Evolutionary conservation across 2,113 vertebrate species (phyloP).

Genomic region (Sisor rabdophorus): DNA sequence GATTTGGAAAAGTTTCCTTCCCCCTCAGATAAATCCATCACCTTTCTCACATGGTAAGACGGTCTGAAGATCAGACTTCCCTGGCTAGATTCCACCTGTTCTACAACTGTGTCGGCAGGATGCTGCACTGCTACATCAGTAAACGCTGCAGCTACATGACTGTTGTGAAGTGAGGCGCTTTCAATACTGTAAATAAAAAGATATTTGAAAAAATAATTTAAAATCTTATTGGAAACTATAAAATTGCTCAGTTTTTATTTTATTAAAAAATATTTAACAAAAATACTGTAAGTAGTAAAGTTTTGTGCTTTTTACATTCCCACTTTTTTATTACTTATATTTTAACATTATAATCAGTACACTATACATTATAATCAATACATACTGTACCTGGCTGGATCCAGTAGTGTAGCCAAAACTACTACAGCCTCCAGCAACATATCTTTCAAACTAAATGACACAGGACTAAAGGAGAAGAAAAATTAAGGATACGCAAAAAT

Average conservation of each 20-base stretch:
- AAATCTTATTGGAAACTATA: too few species aligned
- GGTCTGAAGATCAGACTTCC: slow-evolving; percentile 55
- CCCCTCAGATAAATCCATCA: slow-evolving; percentile 14
- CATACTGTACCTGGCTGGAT: slow-evolving; percentile 58
- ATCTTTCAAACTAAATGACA: slow-evolving; percentile 81
- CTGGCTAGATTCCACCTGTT: slow-evolving; percentile 64
- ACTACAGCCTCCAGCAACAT: slow-evolving; percentile 80
- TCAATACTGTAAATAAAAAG: background rate
- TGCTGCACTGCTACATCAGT: background rate
- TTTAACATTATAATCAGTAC: too few species aligned
- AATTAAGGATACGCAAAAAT: background rate
- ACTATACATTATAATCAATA: too few species aligned
- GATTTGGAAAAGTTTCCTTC: background rate
- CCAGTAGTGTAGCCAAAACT: slow-evolving; percentile 79
- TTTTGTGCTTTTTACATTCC: background rate
- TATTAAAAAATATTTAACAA: too few species aligned
- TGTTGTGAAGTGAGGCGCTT: background rate
- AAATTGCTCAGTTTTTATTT: too few species aligned
- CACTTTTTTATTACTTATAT: background rate
- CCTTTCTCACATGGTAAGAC: slow-evolving; percentile 25
- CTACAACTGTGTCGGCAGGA: slow-evolving; percentile 14
- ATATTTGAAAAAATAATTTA: background rate
- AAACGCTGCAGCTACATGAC: slow-evolving; percentile 19
- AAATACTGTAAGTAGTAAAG: background rate
- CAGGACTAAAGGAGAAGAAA: slow-evolving; percentile 68